A percentile compares a stretch with the other conserved stretches of the same genome.
Evolutionary conservation across 2,797 vertebrate species (phyloP).

Genomic region (Peromyscus aztecus): DNA sequence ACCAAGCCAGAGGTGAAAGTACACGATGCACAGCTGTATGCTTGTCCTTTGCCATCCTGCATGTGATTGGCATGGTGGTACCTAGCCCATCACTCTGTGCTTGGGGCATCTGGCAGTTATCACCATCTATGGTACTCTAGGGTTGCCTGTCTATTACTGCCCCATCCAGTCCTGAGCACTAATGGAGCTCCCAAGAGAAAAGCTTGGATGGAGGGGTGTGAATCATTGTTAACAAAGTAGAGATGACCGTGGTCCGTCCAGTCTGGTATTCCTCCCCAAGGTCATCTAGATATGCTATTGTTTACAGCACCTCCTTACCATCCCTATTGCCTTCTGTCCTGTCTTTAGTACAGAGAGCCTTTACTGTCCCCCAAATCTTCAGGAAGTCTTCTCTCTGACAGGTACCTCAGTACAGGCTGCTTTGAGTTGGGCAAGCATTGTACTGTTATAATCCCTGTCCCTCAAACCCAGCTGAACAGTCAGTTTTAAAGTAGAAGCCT

Average conservation of each 20-base stretch:
- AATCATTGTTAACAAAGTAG: not conserved
- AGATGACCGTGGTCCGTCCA: not conserved
- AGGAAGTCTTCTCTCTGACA: not conserved
- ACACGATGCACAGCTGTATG: not conserved
- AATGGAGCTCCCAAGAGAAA: not conserved
- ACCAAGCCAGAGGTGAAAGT: constrained; percentile 33
- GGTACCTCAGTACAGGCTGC: not conserved
- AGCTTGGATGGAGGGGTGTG: not conserved
- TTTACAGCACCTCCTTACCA: not conserved
- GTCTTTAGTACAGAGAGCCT: not conserved
- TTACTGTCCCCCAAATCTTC: too few species aligned
- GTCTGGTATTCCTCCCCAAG: rapidly evolving
- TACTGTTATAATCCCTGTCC: not conserved
- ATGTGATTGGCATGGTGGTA: not conserved
- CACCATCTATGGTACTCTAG: not conserved
- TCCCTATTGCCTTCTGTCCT: not conserved
- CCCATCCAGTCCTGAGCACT: not conserved
- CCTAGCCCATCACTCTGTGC: not conserved
- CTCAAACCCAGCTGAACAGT: not conserved
- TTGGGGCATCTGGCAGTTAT: not conserved
- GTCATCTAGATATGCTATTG: too few species aligned
- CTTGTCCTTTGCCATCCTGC: not conserved
- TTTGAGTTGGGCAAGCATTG: not conserved
- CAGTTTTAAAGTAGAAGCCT: not conserved
- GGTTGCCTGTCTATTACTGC: constrained; percentile 5